A percentile compares a stretch with the other conserved stretches of the same genome.
Conservation (phyloP, 2,113 vertebrate genomes). For the Hippocampus mohnikei region DNA sequence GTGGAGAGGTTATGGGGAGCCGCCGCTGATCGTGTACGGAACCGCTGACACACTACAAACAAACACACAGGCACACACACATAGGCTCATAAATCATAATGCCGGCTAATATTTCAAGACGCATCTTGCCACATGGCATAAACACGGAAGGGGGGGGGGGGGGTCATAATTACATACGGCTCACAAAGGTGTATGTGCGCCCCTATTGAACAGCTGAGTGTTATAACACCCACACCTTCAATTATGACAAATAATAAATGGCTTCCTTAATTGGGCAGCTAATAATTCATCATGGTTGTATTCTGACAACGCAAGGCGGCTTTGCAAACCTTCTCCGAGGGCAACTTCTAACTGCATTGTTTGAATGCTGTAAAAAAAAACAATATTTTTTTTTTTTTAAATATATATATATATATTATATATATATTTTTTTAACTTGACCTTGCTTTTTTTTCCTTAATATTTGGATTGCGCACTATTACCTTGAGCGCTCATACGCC, state of each 20-base stretch:
- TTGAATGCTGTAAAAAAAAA: neutral
- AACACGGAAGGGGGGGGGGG: constrained; percentile 37
- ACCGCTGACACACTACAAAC: constrained; percentile 63
- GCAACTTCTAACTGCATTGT: constrained; percentile 1
- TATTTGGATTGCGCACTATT: neutral
- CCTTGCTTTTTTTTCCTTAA: neutral
- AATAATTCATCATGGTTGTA: constrained; percentile 50
- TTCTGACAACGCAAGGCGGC: neutral
- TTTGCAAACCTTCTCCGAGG: constrained; percentile 41
- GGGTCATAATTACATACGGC: constrained; percentile 61
- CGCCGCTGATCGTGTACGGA: constrained; percentile 53
- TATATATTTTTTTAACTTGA: neutral
- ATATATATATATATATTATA: neutral
- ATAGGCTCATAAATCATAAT: constrained; percentile 59
- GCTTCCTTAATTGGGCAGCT: constrained; percentile 53
- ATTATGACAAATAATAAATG: constrained; percentile 66
- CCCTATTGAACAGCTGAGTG: constrained; percentile 42
- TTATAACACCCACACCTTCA: constrained; percentile 66
- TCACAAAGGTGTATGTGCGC: constrained; percentile 43
- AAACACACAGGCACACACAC: constrained; percentile 38
- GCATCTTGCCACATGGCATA: constrained; percentile 57
- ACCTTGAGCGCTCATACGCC: neutral
- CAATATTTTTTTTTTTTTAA: too few relatives aligned
- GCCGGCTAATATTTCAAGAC: constrained; percentile 61
- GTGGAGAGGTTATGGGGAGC: constrained; percentile 40